Evolutionary conservation across 1,140 invertebrate species (phyloP).

Genomic region (Spodoptera litura): DNA sequence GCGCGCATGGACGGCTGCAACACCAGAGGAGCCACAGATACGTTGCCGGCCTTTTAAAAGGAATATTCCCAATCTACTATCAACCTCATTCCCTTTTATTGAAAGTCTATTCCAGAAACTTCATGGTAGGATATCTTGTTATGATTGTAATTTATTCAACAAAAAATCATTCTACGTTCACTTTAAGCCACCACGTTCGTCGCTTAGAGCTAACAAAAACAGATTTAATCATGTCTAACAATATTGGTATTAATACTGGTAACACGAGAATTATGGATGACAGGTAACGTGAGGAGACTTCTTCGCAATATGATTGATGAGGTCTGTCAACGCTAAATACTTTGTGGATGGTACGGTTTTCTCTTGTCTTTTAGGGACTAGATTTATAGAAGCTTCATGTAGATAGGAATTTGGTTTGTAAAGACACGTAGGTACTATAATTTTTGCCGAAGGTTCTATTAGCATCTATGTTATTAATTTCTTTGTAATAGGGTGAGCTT

Average conservation of each 20-base stretch:
- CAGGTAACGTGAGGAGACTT: conserved; percentile 33
- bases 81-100: too few species aligned
- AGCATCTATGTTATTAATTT: background rate
- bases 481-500: too few species aligned
- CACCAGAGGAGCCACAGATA: too few species aligned
- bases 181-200: background rate
- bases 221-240: conserved; percentile 33
- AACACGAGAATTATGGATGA: conserved; percentile 15
- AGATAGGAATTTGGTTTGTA: background rate
- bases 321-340: background rate
- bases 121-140: background rate
- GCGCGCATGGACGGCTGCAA: too few species aligned
- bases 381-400: background rate
- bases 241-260: conserved; percentile 38
- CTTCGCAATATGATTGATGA: conserved; percentile 27
- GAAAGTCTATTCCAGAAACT: too few species aligned
- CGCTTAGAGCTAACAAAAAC: conserved; percentile 12
- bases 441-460: background rate
- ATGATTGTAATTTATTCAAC: background rate
- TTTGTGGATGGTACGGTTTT: background rate
- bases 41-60: too few species aligned
- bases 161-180: background rate
- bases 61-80: too few species aligned
- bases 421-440: background rate
- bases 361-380: background rate